Evolutionary conservation across 2,888 invertebrate genomes (phyloP).

Genomic region (Villa cingulata): DNA sequence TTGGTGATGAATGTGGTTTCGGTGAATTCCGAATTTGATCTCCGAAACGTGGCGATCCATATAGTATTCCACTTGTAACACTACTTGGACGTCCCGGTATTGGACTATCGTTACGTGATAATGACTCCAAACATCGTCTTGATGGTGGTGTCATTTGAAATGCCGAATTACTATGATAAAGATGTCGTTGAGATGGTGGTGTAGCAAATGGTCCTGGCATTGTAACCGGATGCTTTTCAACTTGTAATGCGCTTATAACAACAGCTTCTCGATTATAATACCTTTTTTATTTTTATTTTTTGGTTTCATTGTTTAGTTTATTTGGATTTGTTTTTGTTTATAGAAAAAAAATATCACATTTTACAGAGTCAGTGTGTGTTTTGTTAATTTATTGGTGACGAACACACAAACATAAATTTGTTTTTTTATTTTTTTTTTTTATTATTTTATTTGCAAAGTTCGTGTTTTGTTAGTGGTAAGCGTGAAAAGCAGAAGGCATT

Average conservation of each 20-base stretch:
- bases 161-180: slow-evolving; percentile 45
- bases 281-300: too few species aligned
- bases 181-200: slow-evolving; percentile 48
- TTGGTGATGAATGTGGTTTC: slow-evolving; percentile 69
- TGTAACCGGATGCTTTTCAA: slow-evolving; percentile 80
- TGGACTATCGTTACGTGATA: slow-evolving; percentile 40
- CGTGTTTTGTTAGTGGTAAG: slow-evolving; percentile 5
- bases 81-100: slow-evolving; percentile 45
- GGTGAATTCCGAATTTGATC: slow-evolving; percentile 44
- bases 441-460: too few species aligned
- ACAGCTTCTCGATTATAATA: slow-evolving; percentile 87
- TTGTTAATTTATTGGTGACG: too few species aligned
- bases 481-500: slow-evolving; percentile 14
- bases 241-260: slow-evolving; percentile 84
- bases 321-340: too few species aligned
- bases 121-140: slow-evolving; percentile 38
- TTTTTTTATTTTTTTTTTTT: too few species aligned
- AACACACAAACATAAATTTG: too few species aligned
- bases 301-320: too few species aligned
- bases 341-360: too few species aligned
- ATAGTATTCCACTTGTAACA: slow-evolving; percentile 44
- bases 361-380: too few species aligned
- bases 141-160: slow-evolving; percentile 57
- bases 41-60: slow-evolving; percentile 44
- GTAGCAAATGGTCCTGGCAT: slow-evolving; percentile 72